Evolutionary conservation across 2,113 vertebrate genomes (phyloP).

Genomic region (Opisthocomus hoazin): DNA sequence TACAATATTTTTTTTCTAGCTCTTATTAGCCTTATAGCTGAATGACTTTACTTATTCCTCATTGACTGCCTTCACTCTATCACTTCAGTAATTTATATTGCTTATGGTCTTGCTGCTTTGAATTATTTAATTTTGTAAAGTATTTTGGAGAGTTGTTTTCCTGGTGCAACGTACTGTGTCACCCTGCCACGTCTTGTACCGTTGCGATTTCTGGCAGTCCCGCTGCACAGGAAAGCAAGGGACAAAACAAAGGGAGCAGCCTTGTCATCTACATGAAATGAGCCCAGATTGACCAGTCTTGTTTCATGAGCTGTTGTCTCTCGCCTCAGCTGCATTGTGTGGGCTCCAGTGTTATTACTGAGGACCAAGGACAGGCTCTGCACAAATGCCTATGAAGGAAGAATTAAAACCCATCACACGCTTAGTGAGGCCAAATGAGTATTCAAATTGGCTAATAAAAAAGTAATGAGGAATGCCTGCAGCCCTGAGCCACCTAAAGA

Average conservation of each 20-base stretch:
- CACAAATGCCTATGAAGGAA: neutral
- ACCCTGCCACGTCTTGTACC: neutral
- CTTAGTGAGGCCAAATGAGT: conserved; percentile 51
- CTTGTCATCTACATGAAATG: neutral
- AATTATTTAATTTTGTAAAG: conserved; percentile 2
- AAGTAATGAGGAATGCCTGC: conserved; percentile 63
- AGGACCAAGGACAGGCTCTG: neutral
- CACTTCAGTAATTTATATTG: neutral
- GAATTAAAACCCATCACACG: conserved; percentile 22
- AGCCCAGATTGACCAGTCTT: neutral
- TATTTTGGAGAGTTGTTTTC: neutral
- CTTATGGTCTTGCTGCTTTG: neutral
- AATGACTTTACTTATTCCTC: neutral
- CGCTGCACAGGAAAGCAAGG: neutral
- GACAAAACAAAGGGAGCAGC: neutral
- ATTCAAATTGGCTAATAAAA: conserved; percentile 67
- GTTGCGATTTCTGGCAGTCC: neutral
- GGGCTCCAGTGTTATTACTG: neutral
- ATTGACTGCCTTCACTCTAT: neutral
- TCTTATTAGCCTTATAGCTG: neutral
- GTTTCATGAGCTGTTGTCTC: neutral
- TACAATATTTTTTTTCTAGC: neutral
- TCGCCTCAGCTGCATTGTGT: neutral
- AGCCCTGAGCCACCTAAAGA: conserved; percentile 55
- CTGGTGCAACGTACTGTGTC: neutral